Evolutionary conservation across 2,797 vertebrate species (phyloP), one percentile per base, ranked within the genome.

Genomic region (Graptemys geographica): DNA sequence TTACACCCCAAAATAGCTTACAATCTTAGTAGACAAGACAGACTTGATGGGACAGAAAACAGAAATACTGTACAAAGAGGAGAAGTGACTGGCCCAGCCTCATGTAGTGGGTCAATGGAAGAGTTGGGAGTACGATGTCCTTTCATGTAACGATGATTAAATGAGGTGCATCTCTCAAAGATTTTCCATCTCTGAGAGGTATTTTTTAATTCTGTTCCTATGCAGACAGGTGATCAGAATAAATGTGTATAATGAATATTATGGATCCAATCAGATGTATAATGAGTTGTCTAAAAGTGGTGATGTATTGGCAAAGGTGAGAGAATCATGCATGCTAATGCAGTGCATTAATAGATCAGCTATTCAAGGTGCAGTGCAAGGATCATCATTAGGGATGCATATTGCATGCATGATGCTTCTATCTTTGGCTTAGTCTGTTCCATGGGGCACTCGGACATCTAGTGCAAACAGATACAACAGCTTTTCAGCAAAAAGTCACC

Each of bases 271-370:
- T 47, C 74, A 78, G 25, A 78, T 27, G 44, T 78, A 49, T 49
- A 47, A 78, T 49, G 74, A 78, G 41, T 23, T 78, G 25, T 78
- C 74, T 78, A 28, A 76, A 76, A 76, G 44, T 76, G 37, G n/a
- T 37, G 65, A 72, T 72, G 65, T 72, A 72, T 47, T 76, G 74
- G 44, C 44, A 86, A 86, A 84, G 6, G 13, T 84, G 57, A 82
- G 52, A 78, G 53, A 80, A 79, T 3, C 1, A 6, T 16, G 69
- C n/a, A 28, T 49, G 41, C 27, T 78, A 72, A 69, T 69, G 19
- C 65, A 69, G n/a, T 76, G 72, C 72, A 76, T 47, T 76, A 27
- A 27, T 1, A 0, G 19, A 47, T 51, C 0, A 0, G 3, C 81
- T 0, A 0, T 41, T 72, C 62, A 81, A 72, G 3, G 37, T 51